Conservation (phyloP, 2,797 vertebrate genomes). For the Etheostoma nigrum region DNA sequence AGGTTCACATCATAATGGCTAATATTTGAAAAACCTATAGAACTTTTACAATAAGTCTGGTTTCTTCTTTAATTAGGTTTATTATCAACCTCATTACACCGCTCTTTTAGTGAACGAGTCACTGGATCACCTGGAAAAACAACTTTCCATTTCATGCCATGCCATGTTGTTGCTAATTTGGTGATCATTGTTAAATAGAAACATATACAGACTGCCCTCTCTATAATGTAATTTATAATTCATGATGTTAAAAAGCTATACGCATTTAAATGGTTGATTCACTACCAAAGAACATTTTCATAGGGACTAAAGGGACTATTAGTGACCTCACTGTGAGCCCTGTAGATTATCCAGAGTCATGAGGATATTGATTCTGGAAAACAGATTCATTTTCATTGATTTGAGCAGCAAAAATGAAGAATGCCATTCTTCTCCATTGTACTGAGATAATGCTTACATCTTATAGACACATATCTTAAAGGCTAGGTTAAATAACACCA, state of each 20-base stretch:
- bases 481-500: too few relatives aligned
- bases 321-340: constrained; percentile 11
- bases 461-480: background rate
- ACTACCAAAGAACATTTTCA: background rate
- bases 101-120: too few relatives aligned
- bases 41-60: too few relatives aligned
- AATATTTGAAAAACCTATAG: too few relatives aligned
- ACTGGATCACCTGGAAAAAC: too few relatives aligned
- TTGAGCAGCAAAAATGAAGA: background rate
- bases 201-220: too few relatives aligned
- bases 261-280: background rate
- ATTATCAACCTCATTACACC: too few relatives aligned
- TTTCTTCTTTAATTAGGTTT: too few relatives aligned
- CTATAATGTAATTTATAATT: background rate
- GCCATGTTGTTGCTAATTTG: too few relatives aligned
- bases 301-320: constrained; percentile 13
- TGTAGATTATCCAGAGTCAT: constrained; percentile 34
- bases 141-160: too few relatives aligned
- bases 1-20: background rate
- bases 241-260: background rate
- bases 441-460: background rate
- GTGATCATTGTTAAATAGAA: background rate
- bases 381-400: background rate
- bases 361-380: background rate
- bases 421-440: background rate